These are phyloP conservation scores for Drosophila pseudoobscura DNA, from an alignment of 1,140 invertebrate genomes.

Conservation along the genomic window DNA sequence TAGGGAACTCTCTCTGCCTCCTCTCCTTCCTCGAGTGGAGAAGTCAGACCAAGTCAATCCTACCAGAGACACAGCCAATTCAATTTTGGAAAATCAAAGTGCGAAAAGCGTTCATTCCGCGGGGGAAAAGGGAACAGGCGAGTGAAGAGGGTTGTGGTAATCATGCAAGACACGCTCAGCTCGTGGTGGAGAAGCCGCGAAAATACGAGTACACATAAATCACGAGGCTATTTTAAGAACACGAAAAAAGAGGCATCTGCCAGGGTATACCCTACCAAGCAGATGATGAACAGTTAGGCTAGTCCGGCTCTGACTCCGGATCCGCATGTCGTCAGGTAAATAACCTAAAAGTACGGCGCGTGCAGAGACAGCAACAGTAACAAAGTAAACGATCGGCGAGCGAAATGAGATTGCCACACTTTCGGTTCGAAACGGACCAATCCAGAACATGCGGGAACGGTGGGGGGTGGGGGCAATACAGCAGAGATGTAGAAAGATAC, in stretches of 20 bases:
- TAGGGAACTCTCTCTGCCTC: not conserved
- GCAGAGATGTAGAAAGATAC: not conserved
- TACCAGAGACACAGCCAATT: constrained; percentile 35
- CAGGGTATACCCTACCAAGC: too few relatives aligned
- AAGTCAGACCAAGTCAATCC: not conserved
- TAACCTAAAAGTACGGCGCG: constrained; percentile 77
- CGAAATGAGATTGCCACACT: constrained; percentile 77
- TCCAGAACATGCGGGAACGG: not conserved
- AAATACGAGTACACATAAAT: constrained; percentile 48
- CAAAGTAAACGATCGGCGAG: constrained; percentile 48
- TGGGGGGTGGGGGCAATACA: not conserved
- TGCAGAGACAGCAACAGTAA: constrained; percentile 40
- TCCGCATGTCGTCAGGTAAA: constrained; percentile 53
- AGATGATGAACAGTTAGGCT: constrained; percentile 59
- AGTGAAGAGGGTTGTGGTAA: constrained; percentile 32
- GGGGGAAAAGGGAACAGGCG: too few relatives aligned
- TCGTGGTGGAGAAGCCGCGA: constrained; percentile 47
- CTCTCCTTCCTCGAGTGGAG: too few relatives aligned
- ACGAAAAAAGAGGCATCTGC: constrained; percentile 10
- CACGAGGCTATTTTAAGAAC: constrained; percentile 68
- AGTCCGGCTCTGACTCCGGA: constrained; percentile 18
- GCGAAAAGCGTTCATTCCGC: constrained; percentile 9
- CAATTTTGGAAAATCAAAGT: constrained; percentile 50
- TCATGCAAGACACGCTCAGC: constrained; percentile 64
- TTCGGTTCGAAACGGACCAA: constrained; percentile 33